Evolutionary conservation across 92 coral and sea anemone species (phyloP).

Genomic region (Porites cylindrica): DNA sequence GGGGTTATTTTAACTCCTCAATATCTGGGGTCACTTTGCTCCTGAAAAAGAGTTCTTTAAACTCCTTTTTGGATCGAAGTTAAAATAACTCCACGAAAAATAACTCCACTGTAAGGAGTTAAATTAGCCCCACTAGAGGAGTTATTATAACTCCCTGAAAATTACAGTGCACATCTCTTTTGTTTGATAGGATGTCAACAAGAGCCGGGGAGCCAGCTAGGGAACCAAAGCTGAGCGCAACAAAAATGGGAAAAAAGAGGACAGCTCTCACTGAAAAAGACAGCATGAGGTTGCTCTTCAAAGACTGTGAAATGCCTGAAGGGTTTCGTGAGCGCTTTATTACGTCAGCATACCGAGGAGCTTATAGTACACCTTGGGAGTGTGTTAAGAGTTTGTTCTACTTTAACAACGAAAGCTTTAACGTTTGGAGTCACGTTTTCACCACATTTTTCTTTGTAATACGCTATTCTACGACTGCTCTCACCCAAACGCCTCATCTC

Average conservation of each 20-base stretch:
- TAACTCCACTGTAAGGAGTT: too few species aligned
- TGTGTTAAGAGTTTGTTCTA: slow-evolving; percentile 66
- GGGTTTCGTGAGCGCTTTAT: slow-evolving; percentile 66
- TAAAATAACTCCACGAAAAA: too few species aligned
- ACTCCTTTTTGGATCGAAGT: too few species aligned
- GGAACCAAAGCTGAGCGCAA: too few species aligned
- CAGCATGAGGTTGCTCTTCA: slow-evolving; percentile 6
- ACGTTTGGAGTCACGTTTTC: slow-evolving; percentile 68
- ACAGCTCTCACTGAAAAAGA: not conserved
- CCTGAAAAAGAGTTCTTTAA: too few species aligned
- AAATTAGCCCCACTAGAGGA: too few species aligned
- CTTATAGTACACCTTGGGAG: slow-evolving; percentile 59
- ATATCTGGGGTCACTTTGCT: too few species aligned
- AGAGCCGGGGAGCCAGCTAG: too few species aligned
- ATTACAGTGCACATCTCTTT: too few species aligned
- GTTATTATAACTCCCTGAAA: too few species aligned
- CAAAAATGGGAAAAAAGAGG: not conserved
- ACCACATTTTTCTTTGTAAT: slow-evolving; percentile 43
- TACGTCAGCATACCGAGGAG: slow-evolving; percentile 62
- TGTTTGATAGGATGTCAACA: too few species aligned
- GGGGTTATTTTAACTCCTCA: too few species aligned
- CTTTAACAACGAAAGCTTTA: slow-evolving; percentile 59
- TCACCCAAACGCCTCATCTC: slow-evolving; percentile 6
- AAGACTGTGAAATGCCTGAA: slow-evolving; percentile 48
- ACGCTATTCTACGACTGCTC: slow-evolving; percentile 28